Evolutionary conservation across 2,797 vertebrate species (phyloP).

Genomic region (Paratrypauchen microcephalus): DNA sequence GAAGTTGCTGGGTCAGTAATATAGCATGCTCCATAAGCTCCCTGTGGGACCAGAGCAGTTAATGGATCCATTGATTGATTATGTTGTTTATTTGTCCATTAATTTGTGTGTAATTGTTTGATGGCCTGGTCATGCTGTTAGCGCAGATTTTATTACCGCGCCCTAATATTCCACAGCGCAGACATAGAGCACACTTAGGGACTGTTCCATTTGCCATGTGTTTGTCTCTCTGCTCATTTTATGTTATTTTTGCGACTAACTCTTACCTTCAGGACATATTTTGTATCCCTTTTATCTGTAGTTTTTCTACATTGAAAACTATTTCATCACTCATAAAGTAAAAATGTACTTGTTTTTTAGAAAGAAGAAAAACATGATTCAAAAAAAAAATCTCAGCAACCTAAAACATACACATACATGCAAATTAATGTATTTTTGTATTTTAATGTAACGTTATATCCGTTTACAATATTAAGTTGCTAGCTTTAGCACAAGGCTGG

Average conservation of each 20-base stretch:
- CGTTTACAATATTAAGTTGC: too few species aligned
- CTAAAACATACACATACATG: too few species aligned
- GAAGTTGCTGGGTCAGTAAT: slow-evolving; percentile 16
- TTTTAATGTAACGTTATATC: too few species aligned
- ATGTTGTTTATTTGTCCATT: slow-evolving; percentile 59
- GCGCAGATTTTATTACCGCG: slow-evolving; percentile 22
- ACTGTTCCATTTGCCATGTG: background rate
- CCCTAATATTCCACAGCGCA: slow-evolving; percentile 23
- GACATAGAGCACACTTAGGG: background rate
- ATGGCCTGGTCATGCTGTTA: slow-evolving; percentile 27
- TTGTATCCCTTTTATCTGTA: background rate
- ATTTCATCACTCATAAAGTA: background rate
- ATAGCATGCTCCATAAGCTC: slow-evolving; percentile 9
- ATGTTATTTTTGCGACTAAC: background rate
- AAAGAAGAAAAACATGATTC: background rate
- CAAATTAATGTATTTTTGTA: too few species aligned
- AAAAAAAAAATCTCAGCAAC: background rate
- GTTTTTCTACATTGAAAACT: background rate
- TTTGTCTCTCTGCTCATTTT: background rate
- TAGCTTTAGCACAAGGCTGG: too few species aligned
- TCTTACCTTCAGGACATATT: background rate
- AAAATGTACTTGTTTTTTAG: too few species aligned
- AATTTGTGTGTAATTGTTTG: slow-evolving; percentile 58
- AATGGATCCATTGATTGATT: slow-evolving; percentile 53
- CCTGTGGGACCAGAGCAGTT: slow-evolving; percentile 32